phyloP scores from a whole-genome alignment of 2,888 invertebrate species.

The Hyposoter didymator region DNA sequence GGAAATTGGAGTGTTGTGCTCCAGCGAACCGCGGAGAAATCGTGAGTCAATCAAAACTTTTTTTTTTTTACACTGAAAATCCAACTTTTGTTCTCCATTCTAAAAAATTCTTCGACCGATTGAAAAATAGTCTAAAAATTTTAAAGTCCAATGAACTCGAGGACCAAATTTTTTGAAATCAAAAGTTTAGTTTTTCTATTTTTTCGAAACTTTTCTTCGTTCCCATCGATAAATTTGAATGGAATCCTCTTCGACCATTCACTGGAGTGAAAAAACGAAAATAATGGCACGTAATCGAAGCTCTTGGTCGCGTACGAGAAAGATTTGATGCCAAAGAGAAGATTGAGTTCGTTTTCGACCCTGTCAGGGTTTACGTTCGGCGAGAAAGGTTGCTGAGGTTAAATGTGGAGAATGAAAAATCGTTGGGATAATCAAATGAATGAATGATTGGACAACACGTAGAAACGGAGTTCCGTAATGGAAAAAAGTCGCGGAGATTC shows the following conservation, averaged over 20 bases:
- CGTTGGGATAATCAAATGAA: not conserved
- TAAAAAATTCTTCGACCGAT: not conserved
- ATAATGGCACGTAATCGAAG: not conserved
- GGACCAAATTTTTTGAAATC: too few relatives aligned
- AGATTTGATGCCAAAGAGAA: not conserved
- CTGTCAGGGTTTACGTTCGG: not conserved
- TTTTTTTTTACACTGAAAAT: not conserved
- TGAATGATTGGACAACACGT: not conserved
- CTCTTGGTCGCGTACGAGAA: not conserved
- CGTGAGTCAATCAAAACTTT: constrained; percentile 29
- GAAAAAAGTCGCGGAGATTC: not conserved
- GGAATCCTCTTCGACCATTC: not conserved
- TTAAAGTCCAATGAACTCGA: too few relatives aligned
- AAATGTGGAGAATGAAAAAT: not conserved
- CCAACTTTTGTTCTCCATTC: not conserved
- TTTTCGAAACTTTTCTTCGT: not conserved
- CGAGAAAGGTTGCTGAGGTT: not conserved
- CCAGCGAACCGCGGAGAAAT: not conserved
- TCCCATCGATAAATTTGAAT: not conserved
- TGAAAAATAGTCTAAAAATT: too few relatives aligned
- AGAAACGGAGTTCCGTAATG: not conserved
- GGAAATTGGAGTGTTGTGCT: not conserved
- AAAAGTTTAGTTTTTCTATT: too few relatives aligned
- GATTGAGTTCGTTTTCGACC: not conserved
- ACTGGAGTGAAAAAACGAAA: not conserved